A percentile compares a stretch with the other conserved stretches of the same genome.
Conservation (phyloP, 2,888 invertebrate genomes). For the Scaptomyza reducta region DNA sequence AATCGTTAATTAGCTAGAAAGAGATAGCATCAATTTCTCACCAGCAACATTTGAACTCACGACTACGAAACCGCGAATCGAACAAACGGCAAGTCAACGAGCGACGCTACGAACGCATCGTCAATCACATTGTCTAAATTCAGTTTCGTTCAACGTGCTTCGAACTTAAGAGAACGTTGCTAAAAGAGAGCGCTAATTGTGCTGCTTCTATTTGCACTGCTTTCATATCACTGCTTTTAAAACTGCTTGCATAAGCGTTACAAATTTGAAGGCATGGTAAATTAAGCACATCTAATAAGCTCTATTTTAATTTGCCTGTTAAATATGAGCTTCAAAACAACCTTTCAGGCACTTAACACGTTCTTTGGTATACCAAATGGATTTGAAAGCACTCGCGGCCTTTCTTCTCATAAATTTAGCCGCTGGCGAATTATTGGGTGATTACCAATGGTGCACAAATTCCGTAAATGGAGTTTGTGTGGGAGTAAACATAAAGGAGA, state of each 20-base stretch:
- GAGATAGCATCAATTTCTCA: not conserved
- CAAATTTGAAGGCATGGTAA: constrained; percentile 16
- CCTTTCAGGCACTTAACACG: not conserved
- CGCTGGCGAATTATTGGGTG: no score
- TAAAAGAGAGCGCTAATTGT: not conserved
- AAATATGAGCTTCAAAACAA: not conserved
- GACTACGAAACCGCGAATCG: not conserved
- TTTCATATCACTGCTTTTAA: not conserved
- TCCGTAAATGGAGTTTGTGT: not conserved
- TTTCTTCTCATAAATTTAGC: not conserved
- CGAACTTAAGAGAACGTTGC: not conserved
- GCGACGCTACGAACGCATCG: constrained; percentile 18
- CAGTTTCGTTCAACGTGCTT: constrained; percentile 8
- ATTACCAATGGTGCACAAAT: constrained; percentile 20
- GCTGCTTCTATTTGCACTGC: constrained; percentile 8
- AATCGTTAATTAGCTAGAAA: not conserved
- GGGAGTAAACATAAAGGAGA: not conserved
- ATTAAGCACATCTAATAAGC: not conserved
- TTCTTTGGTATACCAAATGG: not conserved
- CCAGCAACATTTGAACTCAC: constrained; percentile 15
- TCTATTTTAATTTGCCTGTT: not conserved
- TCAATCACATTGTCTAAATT: accelerated
- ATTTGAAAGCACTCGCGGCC: not conserved
- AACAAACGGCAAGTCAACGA: not conserved
- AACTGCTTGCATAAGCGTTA: constrained; percentile 6